Evolutionary conservation across 2,888 invertebrate genomes (phyloP), one percentile per base, ranked within the genome.

Genomic region (Pilophorus perplexus): DNA sequence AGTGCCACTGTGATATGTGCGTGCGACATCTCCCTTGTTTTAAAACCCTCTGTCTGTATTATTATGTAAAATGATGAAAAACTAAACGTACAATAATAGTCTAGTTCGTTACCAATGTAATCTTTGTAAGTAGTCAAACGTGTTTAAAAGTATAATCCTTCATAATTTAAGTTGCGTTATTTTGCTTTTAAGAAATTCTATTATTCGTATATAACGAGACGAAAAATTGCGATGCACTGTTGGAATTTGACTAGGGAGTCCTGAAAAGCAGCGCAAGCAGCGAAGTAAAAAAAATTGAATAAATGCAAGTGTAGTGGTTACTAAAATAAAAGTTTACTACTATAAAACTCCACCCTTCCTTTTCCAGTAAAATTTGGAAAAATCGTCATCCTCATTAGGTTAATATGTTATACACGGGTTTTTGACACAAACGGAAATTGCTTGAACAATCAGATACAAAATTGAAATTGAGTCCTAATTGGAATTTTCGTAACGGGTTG

Each of bases 211-310:
- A 38, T 57, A 57, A 33, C 38, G 23, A 25, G 20, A 18, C 18
- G 33, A 59, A 59, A n/a, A 55, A 66, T 62, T 68, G 68, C 68
- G 50, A 67, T 64, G 68, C 68, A 68, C 68, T 68, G 66, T 57
- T 66, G 68, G 66, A 66, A 68, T 68, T 68, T 68, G 68, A 68
- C 42, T 66, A 38, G 67, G 27, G 46, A 50, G 27, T 57, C 23
- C 33, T 64, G 52, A 52, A 52, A n/a, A 25, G 27, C 52, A 52
- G 52, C 52, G 52, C 52, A 52, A 52, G 52, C 25, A 62, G 62
- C 44, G 25, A 52, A 28, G 52, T 18, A 25, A n/a, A n/a, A n/a
- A n/a, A n/a, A n/a, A 28, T 52, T 14, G 27, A 48, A n/a, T n/a
- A n/a, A n/a, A n/a, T n/a, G n/a, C 33, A 48, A 44, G 14, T 12